Base-by-base conservation (phyloP, 2,888 invertebrate genomes). In the Harmothoe impar region DNA sequence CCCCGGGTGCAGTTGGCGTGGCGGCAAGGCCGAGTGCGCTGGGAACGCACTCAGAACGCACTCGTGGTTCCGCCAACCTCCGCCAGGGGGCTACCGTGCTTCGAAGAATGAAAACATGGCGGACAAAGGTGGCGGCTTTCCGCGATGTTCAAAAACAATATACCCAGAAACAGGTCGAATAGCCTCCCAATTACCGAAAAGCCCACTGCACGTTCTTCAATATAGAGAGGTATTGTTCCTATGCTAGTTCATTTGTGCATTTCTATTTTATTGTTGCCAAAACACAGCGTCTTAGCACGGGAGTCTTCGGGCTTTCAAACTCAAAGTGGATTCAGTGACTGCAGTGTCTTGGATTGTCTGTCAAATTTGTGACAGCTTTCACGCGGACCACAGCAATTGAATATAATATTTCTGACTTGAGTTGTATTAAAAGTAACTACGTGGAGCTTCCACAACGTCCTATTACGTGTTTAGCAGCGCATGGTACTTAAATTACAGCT, bases 141-240 rank as follows among this genome's bases (percentile, higher is more conserved):
- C 86, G 72, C 89, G 91, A 89, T 86, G 90, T 86, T 89, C 84
- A 56, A 91, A 91, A 85, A 89, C 89, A 89, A 86, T 62, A 52
- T 72, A 52, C 51, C 35, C 52, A 31, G 89, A 88, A 77, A 90
- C 43, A 77, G 92, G 92, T 29, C 89, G 91, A 90, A 89, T 90
- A 86, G 90, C 92, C 29, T 31, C 85, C 25, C 89, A 90, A 85
- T 84, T 92, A 52, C 92, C 92, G 23, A 89, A 91, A 20, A 91
- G 89, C 72, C 92, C 91, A 20, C 51, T 92, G 68, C 89, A 68
- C 25, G 85, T 92, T 68, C 91, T 92, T 29, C 91, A 91, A 52
- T 92, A 91, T 89, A 91, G 92, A 92, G 92, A 92, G 92, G 92
- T 91, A 84, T 31, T 90, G 90, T 81, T 52, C 84, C 17, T 54